These are phyloP conservation scores for Trissolcus brochymenae DNA, from an alignment of 2,888 invertebrate species.

Conservation along the genomic window DNA sequence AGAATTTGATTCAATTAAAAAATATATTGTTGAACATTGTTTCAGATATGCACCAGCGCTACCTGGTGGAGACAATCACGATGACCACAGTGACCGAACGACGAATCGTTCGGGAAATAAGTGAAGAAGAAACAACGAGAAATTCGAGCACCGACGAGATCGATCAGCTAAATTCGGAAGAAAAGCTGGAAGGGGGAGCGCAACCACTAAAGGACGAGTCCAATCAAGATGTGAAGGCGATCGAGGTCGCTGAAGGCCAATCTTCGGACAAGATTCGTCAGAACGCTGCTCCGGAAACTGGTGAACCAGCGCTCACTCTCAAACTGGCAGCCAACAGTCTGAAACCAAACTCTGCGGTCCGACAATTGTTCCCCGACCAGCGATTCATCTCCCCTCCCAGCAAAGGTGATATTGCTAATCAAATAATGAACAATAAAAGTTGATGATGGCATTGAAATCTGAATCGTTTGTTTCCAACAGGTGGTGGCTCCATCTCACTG, in stretches of 20 bases:
- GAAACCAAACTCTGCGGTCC: conserved; percentile 87
- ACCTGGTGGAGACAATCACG: conserved; percentile 82
- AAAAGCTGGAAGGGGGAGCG: conserved; percentile 7
- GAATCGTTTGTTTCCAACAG: background rate
- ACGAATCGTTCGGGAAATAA: conserved; percentile 79
- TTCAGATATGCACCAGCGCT: conserved; percentile 76
- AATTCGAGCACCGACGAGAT: conserved; percentile 59
- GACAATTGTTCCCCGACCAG: conserved; percentile 87
- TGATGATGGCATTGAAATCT: background rate
- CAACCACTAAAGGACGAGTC: conserved; percentile 25
- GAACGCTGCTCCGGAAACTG: conserved; percentile 67
- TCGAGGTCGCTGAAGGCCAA: conserved; percentile 53
- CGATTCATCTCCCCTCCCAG: conserved; percentile 79
- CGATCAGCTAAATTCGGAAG: conserved; percentile 31
- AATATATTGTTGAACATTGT: conserved; percentile 23
- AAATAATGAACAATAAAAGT: background rate
- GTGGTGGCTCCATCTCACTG: conserved; percentile 37
- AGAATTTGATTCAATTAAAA: too few relatives aligned
- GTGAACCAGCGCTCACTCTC: conserved; percentile 79
- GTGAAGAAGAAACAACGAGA: conserved; percentile 69
- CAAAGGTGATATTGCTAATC: conserved; percentile 42
- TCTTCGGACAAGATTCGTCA: conserved; percentile 58
- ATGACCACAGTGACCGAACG: conserved; percentile 83
- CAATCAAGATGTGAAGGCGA: conserved; percentile 32
- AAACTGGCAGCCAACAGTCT: conserved; percentile 79